phyloP scores from a whole-genome alignment of 1,140 invertebrate genomes.

The Bradynema listronoti region DNA sequence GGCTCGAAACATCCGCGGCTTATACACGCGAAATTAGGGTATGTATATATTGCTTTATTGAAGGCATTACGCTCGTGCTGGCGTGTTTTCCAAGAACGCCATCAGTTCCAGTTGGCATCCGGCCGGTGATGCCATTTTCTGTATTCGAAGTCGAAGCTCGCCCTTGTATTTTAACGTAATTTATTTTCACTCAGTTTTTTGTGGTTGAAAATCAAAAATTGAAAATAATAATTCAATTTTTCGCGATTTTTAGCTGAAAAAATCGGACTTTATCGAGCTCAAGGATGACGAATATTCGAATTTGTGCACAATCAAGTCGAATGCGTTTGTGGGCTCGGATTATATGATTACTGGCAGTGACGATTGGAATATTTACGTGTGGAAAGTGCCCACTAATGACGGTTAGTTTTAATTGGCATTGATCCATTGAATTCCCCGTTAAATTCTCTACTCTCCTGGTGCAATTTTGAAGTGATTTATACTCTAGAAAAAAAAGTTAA shows the following conservation, averaged over 20 bases:
- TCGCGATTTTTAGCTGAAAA: constrained; percentile 20
- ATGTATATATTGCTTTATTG: too few species aligned
- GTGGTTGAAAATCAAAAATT: too few species aligned
- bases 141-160: constrained; percentile 20
- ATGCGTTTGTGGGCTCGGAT: constrained; percentile 79
- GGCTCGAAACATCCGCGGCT: too few species aligned
- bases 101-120: constrained; percentile 29
- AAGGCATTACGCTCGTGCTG: constrained; percentile 19
- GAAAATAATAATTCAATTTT: constrained; percentile 13
- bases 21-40: too few species aligned
- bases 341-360: constrained; percentile 85
- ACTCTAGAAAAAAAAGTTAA: too few species aligned
- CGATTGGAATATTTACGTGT: constrained; percentile 88
- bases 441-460: too few species aligned
- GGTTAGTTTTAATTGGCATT: too few species aligned
- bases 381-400: constrained; percentile 71
- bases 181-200: too few species aligned
- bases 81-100: constrained; percentile 22
- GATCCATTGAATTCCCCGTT: too few species aligned
- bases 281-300: constrained; percentile 82
- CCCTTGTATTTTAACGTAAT: constrained; percentile 32
- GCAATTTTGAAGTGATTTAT: too few species aligned
- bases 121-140: constrained; percentile 24
- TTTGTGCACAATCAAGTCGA: constrained; percentile 92
- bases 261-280: constrained; percentile 53